A percentile compares a stretch with the other conserved stretches of the same genome.
Conservation (phyloP, 2,113 vertebrate genomes). For the Antidorcas marsupialis region DNA sequence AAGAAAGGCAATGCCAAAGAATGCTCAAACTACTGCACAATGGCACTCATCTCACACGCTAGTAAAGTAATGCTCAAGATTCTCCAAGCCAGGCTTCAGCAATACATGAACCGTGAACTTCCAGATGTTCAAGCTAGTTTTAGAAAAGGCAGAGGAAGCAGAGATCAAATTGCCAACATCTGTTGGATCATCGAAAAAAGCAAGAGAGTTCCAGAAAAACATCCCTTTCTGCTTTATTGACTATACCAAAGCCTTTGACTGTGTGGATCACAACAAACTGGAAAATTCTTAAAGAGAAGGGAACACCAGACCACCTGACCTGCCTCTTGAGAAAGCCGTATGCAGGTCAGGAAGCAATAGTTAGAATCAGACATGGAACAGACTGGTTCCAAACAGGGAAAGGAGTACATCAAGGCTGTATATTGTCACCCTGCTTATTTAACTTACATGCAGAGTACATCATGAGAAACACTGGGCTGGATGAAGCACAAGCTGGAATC, state of each 20-base stretch:
- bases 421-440: neutral
- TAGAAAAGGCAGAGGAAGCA: neutral
- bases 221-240: neutral
- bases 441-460: neutral
- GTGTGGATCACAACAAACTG: neutral
- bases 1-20: neutral
- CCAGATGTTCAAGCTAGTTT: neutral
- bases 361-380: neutral
- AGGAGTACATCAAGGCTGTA: neutral
- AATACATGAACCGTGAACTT: neutral
- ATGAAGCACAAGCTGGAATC: neutral
- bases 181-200: rapidly evolving
- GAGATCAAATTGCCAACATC: neutral
- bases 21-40: neutral
- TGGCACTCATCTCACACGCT: neutral
- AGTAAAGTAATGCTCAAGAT: neutral
- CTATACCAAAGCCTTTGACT: neutral
- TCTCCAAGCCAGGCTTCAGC: neutral
- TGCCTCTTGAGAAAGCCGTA: neutral
- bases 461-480: neutral
- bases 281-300: neutral
- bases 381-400: neutral
- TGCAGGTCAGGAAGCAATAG: neutral
- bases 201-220: neutral
- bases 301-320: neutral